Percentiles rank a stretch among this genome's conserved stretches.
Conservation (phyloP, 1,140 invertebrate genomes). For the Psix sp. region DNA sequence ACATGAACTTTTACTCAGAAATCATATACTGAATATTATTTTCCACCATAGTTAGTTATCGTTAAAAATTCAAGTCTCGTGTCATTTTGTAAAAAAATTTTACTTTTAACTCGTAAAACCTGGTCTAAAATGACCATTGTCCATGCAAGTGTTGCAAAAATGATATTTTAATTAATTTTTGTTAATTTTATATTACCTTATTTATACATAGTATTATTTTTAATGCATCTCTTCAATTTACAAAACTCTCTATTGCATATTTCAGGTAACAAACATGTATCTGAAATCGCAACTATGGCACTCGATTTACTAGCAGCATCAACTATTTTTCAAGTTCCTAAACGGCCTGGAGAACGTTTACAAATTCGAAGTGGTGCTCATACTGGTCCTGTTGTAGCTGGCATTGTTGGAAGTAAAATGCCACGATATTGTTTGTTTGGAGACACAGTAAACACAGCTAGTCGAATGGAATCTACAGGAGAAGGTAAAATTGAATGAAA, state of each 20-base stretch:
- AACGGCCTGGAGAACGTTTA: slow-evolving; percentile 89
- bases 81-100: too few relatives aligned
- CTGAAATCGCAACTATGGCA: slow-evolving; percentile 95
- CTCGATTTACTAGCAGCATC: slow-evolving; percentile 89
- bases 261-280: slow-evolving; percentile 88
- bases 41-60: too few relatives aligned
- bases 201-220: too few relatives aligned
- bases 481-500: slow-evolving; percentile 78
- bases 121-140: too few relatives aligned
- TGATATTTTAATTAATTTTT: too few relatives aligned
- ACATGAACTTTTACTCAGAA: too few relatives aligned
- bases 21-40: too few relatives aligned
- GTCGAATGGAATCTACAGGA: slow-evolving; percentile 95
- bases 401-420: slow-evolving; percentile 93
- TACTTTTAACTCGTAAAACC: too few relatives aligned
- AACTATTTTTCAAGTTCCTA: slow-evolving; percentile 90
- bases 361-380: slow-evolving; percentile 94
- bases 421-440: slow-evolving; percentile 93
- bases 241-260: too few relatives aligned
- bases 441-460: slow-evolving; percentile 95
- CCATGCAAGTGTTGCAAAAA: too few relatives aligned
- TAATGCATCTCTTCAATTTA: not conserved
- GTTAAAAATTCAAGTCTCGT: too few relatives aligned
- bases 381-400: slow-evolving; percentile 90
- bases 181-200: too few relatives aligned